phyloP scores from a whole-genome alignment of 2,797 vertebrate genomes.

The Bovichtus variegatus region DNA sequence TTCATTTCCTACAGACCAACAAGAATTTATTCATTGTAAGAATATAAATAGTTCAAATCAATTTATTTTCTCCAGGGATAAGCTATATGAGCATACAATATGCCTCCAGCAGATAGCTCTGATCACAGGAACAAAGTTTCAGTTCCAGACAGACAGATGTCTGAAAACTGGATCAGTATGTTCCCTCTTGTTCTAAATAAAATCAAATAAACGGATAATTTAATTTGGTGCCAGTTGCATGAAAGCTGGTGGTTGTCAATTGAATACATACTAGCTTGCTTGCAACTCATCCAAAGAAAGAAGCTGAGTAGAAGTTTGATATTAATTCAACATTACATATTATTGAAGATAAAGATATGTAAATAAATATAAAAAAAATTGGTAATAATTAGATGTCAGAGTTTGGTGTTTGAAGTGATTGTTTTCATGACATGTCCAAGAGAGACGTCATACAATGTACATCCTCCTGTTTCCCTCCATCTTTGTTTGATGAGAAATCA shows the following conservation, averaged over 20 bases:
- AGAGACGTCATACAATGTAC: not conserved
- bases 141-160: conserved; percentile 22
- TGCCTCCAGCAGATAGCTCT: not conserved
- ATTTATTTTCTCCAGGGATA: too few species aligned
- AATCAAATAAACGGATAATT: conserved; percentile 39
- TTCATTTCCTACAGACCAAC: not conserved
- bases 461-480: not conserved
- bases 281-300: not conserved
- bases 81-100: conserved; percentile 3
- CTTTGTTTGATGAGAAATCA: not conserved
- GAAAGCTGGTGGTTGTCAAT: not conserved
- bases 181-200: conserved; percentile 38
- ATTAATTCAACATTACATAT: not conserved
- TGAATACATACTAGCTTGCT: not conserved
- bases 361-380: not conserved
- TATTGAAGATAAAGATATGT: not conserved
- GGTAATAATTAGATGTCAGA: too few species aligned
- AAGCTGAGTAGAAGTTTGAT: not conserved
- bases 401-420: too few species aligned
- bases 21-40: not conserved
- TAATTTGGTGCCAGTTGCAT: conserved; percentile 20
- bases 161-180: conserved; percentile 39
- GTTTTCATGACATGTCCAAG: not conserved
- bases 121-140: conserved; percentile 22
- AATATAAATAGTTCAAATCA: conserved; percentile 3